Conservation (phyloP, 2,113 vertebrate species). For the Hystrix brachyura region DNA sequence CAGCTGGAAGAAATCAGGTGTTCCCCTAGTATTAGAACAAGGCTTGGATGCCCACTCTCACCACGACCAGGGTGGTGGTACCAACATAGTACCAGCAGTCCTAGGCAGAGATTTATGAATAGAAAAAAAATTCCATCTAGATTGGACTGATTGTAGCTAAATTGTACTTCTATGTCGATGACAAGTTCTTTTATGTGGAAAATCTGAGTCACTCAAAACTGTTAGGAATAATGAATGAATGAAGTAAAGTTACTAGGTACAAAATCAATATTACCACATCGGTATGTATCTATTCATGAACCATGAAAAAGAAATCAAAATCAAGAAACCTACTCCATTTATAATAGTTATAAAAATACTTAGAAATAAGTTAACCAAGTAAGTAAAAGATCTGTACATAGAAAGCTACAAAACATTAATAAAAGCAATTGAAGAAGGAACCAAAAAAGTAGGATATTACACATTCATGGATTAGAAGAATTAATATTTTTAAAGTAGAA, state of each 20-base stretch:
- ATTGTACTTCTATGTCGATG: neutral
- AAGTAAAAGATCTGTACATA: neutral
- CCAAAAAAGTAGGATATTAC: neutral
- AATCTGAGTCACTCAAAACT: neutral
- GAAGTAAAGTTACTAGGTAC: neutral
- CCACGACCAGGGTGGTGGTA: neutral
- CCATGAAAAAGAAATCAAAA: neutral
- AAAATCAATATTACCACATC: neutral
- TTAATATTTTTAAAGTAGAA: neutral
- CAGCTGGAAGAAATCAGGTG: neutral
- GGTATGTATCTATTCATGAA: neutral
- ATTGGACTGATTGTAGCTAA: neutral
- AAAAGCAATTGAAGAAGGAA: neutral
- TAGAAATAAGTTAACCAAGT: neutral
- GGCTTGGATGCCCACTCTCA: neutral
- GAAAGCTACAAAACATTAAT: neutral
- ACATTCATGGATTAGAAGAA: neutral
- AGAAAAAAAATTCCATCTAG: neutral
- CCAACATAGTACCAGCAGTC: neutral
- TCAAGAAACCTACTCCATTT: neutral
- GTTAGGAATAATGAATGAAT: neutral
- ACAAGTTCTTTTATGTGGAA: neutral
- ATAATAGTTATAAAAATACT: neutral
- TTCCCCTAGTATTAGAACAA: neutral
- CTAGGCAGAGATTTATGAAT: neutral